These are phyloP conservation scores for Halcyon leucocephala DNA, from an alignment of 2,797 vertebrate genomes.

Conservation along the genomic window DNA sequence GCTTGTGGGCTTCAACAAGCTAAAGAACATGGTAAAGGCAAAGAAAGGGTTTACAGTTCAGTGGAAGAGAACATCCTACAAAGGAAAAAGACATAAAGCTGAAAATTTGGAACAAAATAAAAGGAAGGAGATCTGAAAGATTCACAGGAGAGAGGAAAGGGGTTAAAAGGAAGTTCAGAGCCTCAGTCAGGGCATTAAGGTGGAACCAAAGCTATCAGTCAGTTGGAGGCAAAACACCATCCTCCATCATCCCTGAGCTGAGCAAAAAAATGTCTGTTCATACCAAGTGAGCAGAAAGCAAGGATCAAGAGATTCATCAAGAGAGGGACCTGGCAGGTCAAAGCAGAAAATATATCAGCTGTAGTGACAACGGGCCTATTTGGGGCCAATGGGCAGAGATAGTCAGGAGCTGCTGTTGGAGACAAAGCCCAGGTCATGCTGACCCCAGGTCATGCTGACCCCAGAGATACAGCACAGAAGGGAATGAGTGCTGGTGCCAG, in stretches of 20 bases:
- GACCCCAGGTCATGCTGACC: not conserved
- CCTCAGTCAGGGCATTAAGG: not conserved
- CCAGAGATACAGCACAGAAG: not conserved
- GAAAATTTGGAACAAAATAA: not conserved
- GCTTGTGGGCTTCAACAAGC: not conserved
- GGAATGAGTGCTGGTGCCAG: accelerated
- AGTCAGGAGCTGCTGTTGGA: not conserved
- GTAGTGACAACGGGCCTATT: not conserved
- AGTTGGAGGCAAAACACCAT: not conserved
- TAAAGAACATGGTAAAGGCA: not conserved
- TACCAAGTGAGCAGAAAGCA: not conserved
- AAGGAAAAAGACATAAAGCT: not conserved
- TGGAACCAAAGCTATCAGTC: not conserved
- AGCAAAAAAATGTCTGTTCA: not conserved
- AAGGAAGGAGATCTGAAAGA: not conserved
- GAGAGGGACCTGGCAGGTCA: not conserved
- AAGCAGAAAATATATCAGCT: not conserved
- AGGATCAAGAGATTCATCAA: not conserved
- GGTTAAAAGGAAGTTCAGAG: not conserved
- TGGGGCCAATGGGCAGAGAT: not conserved
- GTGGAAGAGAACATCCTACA: not conserved
- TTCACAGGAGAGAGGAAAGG: not conserved
- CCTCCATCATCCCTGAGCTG: not conserved
- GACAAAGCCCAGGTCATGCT: not conserved
- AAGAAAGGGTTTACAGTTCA: not conserved